A percentile compares a stretch with the other conserved stretches of the same genome.
phyloP scores from a whole-genome alignment of 1,140 invertebrate species.

The Cataglyphis hispanica region DNA sequence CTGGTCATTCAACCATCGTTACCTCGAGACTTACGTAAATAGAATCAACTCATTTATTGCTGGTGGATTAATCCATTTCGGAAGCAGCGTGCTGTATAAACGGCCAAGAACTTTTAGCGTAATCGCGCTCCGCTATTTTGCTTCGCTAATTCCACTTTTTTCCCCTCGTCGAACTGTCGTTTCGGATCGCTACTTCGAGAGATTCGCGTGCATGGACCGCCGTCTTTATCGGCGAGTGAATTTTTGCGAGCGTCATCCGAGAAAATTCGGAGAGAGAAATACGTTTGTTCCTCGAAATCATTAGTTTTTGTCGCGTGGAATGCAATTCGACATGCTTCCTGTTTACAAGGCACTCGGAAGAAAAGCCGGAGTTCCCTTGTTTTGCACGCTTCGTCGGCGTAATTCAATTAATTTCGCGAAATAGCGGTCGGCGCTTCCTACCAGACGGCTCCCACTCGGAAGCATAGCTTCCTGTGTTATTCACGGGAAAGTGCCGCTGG shows the following conservation, averaged over 20 bases:
- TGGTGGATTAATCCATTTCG: conserved; percentile 30
- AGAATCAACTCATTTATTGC: conserved; percentile 20
- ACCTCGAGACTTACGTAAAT: conserved; percentile 30
- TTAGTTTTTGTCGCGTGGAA: conserved; percentile 36
- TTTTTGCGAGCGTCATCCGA: neutral
- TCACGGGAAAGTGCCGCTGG: neutral
- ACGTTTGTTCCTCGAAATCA: conserved; percentile 4
- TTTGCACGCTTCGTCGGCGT: conserved; percentile 47
- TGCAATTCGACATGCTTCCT: conserved; percentile 49
- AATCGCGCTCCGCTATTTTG: conserved; percentile 18
- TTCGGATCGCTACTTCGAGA: conserved; percentile 20
- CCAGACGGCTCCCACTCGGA: conserved; percentile 12
- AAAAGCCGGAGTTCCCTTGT: conserved; percentile 4
- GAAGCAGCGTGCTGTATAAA: conserved; percentile 14
- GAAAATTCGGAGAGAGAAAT: conserved; percentile 18
- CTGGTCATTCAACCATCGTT: conserved; percentile 26
- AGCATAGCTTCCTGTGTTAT: conserved; percentile 56
- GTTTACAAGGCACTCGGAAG: conserved; percentile 38
- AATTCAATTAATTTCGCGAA: conserved; percentile 65
- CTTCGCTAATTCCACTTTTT: conserved; percentile 13
- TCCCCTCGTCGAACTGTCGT: neutral
- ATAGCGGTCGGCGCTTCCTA: conserved; percentile 48
- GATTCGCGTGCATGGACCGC: neutral
- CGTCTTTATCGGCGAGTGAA: neutral
- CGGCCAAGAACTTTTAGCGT: conserved; percentile 6